Evolutionary conservation across 2,113 vertebrate genomes (phyloP).

Genomic region (Carollia perspicillata): DNA sequence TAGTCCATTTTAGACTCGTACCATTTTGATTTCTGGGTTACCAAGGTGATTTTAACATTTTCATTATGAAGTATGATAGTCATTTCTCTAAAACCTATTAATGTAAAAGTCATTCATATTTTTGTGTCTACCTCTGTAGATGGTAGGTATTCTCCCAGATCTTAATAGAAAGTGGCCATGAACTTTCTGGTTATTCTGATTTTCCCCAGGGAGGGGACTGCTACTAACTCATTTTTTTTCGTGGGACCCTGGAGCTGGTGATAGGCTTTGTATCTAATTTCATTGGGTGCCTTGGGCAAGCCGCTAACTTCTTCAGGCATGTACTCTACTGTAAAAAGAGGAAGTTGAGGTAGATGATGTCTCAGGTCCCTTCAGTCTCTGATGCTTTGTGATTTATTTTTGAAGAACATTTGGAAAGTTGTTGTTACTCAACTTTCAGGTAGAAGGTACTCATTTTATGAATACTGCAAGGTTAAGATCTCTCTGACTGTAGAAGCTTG

Average conservation of each 20-base stretch:
- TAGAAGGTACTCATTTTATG: neutral
- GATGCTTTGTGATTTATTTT: neutral
- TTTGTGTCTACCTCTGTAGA: neutral
- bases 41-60: neutral
- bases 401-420: constrained; percentile 20
- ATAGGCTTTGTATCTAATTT: constrained; percentile 12
- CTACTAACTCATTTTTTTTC: neutral
- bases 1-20: neutral
- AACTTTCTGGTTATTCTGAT: neutral
- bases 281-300: neutral
- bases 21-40: constrained; percentile 13
- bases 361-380: neutral
- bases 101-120: neutral
- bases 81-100: neutral
- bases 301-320: neutral
- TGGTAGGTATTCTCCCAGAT: neutral
- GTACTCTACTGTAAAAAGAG: neutral
- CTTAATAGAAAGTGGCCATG: neutral
- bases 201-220: neutral
- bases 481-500: neutral
- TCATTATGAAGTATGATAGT: neutral
- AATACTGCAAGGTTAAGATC: neutral
- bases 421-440: neutral
- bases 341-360: neutral
- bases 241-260: neutral